These are phyloP conservation scores for Atta colombica DNA, from an alignment of 1,140 invertebrate genomes.

Conservation along the genomic window DNA sequence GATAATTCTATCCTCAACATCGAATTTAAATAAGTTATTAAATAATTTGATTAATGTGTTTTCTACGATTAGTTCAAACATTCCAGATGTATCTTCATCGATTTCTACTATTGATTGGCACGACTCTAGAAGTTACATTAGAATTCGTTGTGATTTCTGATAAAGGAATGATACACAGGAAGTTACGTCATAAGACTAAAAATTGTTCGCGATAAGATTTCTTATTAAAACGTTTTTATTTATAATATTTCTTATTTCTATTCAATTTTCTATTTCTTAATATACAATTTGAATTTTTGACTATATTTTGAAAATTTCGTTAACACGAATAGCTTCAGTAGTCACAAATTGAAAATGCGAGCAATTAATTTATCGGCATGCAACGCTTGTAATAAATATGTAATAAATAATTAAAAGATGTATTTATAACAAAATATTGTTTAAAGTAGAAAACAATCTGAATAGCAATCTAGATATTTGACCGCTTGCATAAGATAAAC, in stretches of 20 bases:
- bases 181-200: not conserved
- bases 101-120: not conserved
- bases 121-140: conserved; percentile 1
- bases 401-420: not conserved
- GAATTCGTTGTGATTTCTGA: conserved; percentile 12
- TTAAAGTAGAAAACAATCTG: not conserved
- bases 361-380: not conserved
- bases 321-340: not conserved
- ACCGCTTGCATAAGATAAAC: not conserved
- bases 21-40: not conserved
- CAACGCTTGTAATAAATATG: too few species aligned
- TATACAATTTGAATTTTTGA: not conserved
- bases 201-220: not conserved
- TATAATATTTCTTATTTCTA: not conserved
- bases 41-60: not conserved
- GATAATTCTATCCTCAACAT: not conserved
- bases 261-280: not conserved
- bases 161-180: not conserved
- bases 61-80: not conserved
- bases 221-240: not conserved
- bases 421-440: not conserved
- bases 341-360: not conserved
- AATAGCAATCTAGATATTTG: not conserved
- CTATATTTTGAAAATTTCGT: not conserved
- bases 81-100: not conserved